Evolutionary conservation across 1,140 invertebrate genomes (phyloP).

Genomic region (Drosophila miranda): DNA sequence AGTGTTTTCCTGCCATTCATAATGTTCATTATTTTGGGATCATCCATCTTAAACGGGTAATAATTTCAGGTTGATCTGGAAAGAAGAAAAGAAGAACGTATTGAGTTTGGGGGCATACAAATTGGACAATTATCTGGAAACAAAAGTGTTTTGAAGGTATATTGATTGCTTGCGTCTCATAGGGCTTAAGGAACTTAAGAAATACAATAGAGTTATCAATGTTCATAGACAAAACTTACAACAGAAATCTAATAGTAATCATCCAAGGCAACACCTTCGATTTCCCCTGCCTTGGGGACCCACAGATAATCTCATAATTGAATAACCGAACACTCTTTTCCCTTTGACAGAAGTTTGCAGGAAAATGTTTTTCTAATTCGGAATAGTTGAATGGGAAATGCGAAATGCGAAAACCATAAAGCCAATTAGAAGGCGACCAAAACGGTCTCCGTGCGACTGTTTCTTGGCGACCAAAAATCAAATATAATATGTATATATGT

Average conservation of each 20-base stretch:
- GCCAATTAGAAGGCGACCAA: slow-evolving; percentile 49
- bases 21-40: slow-evolving; percentile 66
- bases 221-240: too few relatives aligned
- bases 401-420: slow-evolving; percentile 43
- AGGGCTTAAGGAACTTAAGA: too few relatives aligned
- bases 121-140: slow-evolving; percentile 10
- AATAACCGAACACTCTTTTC: slow-evolving; percentile 36
- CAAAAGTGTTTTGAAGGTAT: background rate
- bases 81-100: background rate
- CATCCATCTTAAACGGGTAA: slow-evolving; percentile 49
- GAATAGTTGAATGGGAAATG: slow-evolving; percentile 55
- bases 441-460: slow-evolving; percentile 65
- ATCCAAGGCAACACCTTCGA: too few relatives aligned
- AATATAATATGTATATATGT: slow-evolving; percentile 44
- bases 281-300: background rate
- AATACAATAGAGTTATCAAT: too few relatives aligned
- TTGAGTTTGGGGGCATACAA: background rate
- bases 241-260: too few relatives aligned
- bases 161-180: background rate
- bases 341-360: slow-evolving; percentile 13
- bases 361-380: slow-evolving; percentile 57
- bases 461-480: slow-evolving; percentile 72
- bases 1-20: slow-evolving; percentile 63
- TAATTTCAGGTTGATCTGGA: slow-evolving; percentile 39
- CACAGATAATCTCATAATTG: slow-evolving; percentile 44